These are phyloP conservation scores for Butastur rufipennis DNA, from an alignment of 2,113 vertebrate species.

Conservation along the genomic window DNA sequence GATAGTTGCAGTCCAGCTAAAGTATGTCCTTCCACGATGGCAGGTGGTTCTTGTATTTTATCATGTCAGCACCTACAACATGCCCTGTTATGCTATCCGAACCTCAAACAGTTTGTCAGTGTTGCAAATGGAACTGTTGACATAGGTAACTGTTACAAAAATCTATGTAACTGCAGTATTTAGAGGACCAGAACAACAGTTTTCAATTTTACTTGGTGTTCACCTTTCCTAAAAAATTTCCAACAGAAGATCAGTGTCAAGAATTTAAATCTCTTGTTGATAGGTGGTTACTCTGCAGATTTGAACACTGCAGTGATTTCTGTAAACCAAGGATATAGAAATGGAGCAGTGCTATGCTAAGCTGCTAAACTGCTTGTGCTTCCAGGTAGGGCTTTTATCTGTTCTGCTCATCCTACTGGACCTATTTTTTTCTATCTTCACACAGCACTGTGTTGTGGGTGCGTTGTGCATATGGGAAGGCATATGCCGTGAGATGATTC, in stretches of 20 bases:
- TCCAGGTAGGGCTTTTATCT: background rate
- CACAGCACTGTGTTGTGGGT: background rate
- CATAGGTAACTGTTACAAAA: background rate
- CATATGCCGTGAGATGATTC: background rate
- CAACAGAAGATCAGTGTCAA: background rate
- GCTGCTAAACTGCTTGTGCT: background rate
- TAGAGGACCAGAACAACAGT: background rate
- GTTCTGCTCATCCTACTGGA: background rate
- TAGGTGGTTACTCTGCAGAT: background rate
- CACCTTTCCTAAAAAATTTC: background rate
- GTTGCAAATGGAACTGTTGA: background rate
- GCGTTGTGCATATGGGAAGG: background rate
- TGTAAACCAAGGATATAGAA: background rate
- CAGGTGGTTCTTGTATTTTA: slow-evolving; percentile 40
- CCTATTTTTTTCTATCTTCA: background rate
- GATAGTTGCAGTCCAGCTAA: slow-evolving; percentile 37
- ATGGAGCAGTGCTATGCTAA: background rate
- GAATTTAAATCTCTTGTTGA: background rate
- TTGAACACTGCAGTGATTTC: background rate
- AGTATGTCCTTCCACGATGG: background rate
- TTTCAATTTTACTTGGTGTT: background rate
- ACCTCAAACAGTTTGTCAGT: background rate
- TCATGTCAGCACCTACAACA: slow-evolving; percentile 27
- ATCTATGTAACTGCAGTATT: background rate
- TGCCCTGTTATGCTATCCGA: background rate